These are phyloP conservation scores for Lasioglossum oenotherae DNA, from an alignment of 2,888 invertebrate genomes.

Conservation along the genomic window DNA sequence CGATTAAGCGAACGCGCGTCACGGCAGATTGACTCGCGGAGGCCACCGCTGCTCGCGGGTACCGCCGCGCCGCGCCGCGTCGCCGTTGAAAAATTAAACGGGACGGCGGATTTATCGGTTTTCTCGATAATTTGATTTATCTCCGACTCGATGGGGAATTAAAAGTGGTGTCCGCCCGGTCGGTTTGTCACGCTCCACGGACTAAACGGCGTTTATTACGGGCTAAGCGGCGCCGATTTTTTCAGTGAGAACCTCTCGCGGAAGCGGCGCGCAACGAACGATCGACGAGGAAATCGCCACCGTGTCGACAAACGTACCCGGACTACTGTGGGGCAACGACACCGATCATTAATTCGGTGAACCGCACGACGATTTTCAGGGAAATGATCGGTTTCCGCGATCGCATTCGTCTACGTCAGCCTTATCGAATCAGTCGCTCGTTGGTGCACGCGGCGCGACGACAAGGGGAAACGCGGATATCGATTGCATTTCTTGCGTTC, in stretches of 20 bases:
- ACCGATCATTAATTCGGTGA: neutral
- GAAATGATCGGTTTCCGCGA: slow-evolving; percentile 6
- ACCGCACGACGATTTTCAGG: neutral
- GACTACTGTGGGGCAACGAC: neutral
- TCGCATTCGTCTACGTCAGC: neutral
- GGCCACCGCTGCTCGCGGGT: neutral
- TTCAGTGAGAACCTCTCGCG: neutral
- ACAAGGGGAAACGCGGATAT: neutral
- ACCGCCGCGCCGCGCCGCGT: neutral
- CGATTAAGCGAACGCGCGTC: slow-evolving; percentile 13
- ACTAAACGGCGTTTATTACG: slow-evolving; percentile 41
- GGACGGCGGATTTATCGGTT: slow-evolving; percentile 15
- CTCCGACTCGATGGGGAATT: slow-evolving; percentile 37
- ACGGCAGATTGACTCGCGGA: slow-evolving; percentile 20
- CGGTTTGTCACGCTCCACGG: slow-evolving; percentile 48
- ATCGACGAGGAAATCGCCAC: slow-evolving; percentile 3
- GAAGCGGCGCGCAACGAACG: neutral
- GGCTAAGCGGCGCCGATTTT: slow-evolving; percentile 28
- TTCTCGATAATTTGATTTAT: slow-evolving; percentile 50
- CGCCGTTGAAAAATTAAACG: slow-evolving; percentile 16
- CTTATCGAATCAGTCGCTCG: neutral
- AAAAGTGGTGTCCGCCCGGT: slow-evolving; percentile 31
- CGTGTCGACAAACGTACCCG: neutral
- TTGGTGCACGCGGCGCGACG: neutral
- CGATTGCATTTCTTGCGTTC: slow-evolving; percentile 2